A percentile compares a stretch with the other conserved stretches of the same genome.
phyloP scores from a whole-genome alignment of 2,888 invertebrate species.

The Biston stratarius region DNA sequence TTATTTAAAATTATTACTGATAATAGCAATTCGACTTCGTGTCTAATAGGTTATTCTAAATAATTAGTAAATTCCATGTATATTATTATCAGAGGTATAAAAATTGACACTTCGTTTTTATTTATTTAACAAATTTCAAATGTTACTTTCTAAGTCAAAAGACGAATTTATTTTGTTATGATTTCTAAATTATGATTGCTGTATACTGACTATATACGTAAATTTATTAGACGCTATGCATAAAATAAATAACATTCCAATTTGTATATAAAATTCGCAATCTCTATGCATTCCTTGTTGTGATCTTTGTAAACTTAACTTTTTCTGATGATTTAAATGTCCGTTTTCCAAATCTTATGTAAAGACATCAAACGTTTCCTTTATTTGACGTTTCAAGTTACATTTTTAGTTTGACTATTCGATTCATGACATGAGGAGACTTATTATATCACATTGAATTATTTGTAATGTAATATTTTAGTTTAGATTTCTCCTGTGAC shows the following conservation, averaged over 20 bases:
- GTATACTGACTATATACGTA: background rate
- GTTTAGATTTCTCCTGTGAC: background rate
- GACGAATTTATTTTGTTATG: slow-evolving; percentile 44
- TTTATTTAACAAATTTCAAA: slow-evolving; percentile 25
- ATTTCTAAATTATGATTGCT: slow-evolving; percentile 23
- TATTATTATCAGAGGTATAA: slow-evolving; percentile 23
- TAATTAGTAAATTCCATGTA: slow-evolving; percentile 17
- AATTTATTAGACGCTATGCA: background rate
- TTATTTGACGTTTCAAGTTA: background rate
- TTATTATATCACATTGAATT: background rate
- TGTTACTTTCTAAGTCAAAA: slow-evolving; percentile 39
- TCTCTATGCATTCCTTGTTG: slow-evolving; percentile 10
- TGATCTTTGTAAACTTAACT: slow-evolving; percentile 3
- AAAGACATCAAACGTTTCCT: too few species aligned
- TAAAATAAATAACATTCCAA: slow-evolving; percentile 29
- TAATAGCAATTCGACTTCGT: slow-evolving; percentile 33
- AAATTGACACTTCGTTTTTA: slow-evolving; percentile 12
- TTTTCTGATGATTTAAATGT: background rate
- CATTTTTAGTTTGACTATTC: background rate
- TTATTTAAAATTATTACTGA: slow-evolving; percentile 31
- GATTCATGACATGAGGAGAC: background rate
- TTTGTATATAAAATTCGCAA: slow-evolving; percentile 7
- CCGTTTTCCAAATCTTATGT: background rate
- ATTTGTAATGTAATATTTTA: slow-evolving; percentile 1
- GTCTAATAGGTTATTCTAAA: slow-evolving; percentile 14